A percentile compares a stretch with the other conserved stretches of the same genome.
phyloP scores from a whole-genome alignment of 2,797 vertebrate species.

The Mus spretus region DNA sequence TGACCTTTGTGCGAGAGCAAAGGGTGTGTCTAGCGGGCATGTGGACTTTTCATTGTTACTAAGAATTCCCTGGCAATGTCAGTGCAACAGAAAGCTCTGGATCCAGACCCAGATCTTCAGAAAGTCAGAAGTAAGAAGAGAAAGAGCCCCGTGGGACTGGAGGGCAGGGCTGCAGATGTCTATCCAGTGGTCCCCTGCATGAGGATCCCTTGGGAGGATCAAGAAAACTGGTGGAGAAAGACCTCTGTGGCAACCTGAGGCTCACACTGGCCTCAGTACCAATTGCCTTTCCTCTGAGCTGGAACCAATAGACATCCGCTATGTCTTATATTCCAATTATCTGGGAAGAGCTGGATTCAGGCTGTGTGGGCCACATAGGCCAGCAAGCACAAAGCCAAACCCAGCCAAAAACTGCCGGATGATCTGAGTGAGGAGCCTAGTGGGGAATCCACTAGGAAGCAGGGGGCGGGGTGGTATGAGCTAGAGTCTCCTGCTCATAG shows the following conservation, averaged over 20 bases:
- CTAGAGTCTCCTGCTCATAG: neutral
- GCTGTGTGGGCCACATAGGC: neutral
- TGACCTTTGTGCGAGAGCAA: neutral
- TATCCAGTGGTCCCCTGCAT: neutral
- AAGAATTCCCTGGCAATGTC: neutral
- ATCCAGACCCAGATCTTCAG: neutral
- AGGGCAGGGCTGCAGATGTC: neutral
- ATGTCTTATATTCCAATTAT: neutral
- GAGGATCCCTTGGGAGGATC: neutral
- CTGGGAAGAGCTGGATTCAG: neutral
- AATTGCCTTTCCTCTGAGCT: neutral
- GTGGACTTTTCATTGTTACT: neutral
- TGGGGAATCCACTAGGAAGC: neutral
- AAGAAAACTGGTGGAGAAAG: neutral
- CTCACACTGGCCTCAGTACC: neutral
- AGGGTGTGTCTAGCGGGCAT: neutral
- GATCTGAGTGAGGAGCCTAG: neutral
- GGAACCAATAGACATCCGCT: neutral
- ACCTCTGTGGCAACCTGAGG: accelerated
- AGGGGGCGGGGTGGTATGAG: accelerated
- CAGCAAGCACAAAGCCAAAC: neutral
- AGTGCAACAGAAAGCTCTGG: neutral
- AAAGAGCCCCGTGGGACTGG: accelerated
- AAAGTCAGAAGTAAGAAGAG: neutral
- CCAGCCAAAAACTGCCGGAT: accelerated